Conservation (phyloP, 2,888 invertebrate genomes). For the Cantharis rufa region DNA sequence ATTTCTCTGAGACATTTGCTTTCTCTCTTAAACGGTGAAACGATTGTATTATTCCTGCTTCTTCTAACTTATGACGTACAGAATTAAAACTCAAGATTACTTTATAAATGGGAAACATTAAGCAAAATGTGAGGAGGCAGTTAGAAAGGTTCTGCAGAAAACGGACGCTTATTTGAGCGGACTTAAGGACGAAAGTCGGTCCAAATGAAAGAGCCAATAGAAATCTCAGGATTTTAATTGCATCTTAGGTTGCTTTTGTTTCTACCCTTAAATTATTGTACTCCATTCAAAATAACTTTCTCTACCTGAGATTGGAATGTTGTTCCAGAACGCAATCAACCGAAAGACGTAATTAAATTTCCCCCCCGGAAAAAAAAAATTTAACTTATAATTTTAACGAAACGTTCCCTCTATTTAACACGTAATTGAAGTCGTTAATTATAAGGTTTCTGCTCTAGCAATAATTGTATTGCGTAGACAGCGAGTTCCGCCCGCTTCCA, state of each 20-base stretch:
- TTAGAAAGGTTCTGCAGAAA: constrained; percentile 37
- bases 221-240: constrained; percentile 58
- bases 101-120: constrained; percentile 52
- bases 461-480: constrained; percentile 28
- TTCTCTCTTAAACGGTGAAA: constrained; percentile 32
- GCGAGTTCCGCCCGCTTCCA: constrained; percentile 18
- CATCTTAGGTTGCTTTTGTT: constrained; percentile 58
- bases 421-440: constrained; percentile 24
- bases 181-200: constrained; percentile 24
- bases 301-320: constrained; percentile 23
- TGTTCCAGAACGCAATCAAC: neutral
- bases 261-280: constrained; percentile 53
- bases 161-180: constrained; percentile 25
- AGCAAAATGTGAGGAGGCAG: constrained; percentile 48
- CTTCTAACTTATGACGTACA: constrained; percentile 38
- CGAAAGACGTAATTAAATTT: neutral
- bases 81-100: constrained; percentile 45
- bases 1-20: constrained; percentile 42
- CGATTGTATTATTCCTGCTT: constrained; percentile 28
- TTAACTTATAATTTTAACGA: constrained; percentile 13
- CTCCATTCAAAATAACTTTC: constrained; percentile 29
- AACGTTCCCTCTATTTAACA: constrained; percentile 11
- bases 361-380: neutral
- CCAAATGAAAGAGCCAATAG: constrained; percentile 48
- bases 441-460: constrained; percentile 24